phyloP scores from a whole-genome alignment of 2,113 vertebrate genomes.

The Strix uralensis region DNA sequence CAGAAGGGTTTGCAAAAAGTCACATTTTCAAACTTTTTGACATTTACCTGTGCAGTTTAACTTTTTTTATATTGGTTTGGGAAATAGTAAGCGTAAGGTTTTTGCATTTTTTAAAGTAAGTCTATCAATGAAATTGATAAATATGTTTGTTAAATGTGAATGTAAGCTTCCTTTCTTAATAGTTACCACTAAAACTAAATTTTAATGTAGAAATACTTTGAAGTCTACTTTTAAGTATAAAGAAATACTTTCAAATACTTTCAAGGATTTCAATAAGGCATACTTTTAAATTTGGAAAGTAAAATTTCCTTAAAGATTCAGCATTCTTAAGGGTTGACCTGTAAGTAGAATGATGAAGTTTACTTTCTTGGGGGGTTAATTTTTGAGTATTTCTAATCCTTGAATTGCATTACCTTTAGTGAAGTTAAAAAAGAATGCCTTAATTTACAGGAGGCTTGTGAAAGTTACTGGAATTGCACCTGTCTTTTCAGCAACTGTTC shows the following conservation, averaged over 20 bases:
- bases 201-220: neutral
- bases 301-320: neutral
- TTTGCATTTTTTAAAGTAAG: neutral
- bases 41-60: neutral
- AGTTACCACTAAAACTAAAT: neutral
- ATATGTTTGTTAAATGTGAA: neutral
- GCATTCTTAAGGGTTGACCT: neutral
- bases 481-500: neutral
- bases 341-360: neutral
- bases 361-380: neutral
- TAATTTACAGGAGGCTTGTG: neutral
- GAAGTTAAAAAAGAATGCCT: neutral
- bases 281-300: neutral
- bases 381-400: neutral
- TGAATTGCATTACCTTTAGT: neutral
- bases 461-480: neutral
- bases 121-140: neutral
- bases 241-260: too few relatives aligned
- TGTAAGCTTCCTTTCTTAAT: neutral
- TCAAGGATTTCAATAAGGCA: too few relatives aligned
- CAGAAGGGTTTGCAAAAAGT: neutral
- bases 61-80: neutral
- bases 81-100: neutral
- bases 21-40: neutral
- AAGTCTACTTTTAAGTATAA: too few relatives aligned